phyloP scores from a whole-genome alignment of 30 jellyfish, hydroid and myxozoan genomes.

The Aurelia sp. region DNA sequence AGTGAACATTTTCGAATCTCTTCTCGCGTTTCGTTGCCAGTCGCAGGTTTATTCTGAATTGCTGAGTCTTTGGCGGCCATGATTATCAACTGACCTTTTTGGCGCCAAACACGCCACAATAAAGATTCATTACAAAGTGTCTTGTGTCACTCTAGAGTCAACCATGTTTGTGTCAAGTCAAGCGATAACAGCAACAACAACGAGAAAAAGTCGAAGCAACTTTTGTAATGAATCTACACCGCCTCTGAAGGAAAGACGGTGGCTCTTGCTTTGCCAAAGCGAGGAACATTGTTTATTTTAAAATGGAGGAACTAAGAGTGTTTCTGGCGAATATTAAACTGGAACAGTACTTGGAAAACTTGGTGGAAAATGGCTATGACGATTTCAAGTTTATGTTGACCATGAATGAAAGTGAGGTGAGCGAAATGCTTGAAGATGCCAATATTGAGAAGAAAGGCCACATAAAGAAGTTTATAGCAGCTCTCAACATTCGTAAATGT shows the following conservation, averaged over 20 bases:
- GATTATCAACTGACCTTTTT: not conserved
- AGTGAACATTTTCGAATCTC: not conserved
- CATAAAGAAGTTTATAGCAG: too few relatives aligned
- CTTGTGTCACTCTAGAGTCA: too few relatives aligned
- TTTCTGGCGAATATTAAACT: not conserved
- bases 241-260: too few relatives aligned
- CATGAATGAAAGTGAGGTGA: constrained; percentile 25
- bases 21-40: constrained; percentile 14
- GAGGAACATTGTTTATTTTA: not conserved
- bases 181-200: too few relatives aligned
- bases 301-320: not conserved
- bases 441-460: too few relatives aligned
- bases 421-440: constrained; percentile 58
- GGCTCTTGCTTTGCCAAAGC: too few relatives aligned
- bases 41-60: not conserved
- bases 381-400: constrained; percentile 33
- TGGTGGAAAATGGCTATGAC: constrained; percentile 45
- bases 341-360: constrained; percentile 22
- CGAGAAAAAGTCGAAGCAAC: too few relatives aligned
- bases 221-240: too few relatives aligned
- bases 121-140: not conserved
- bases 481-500: too few relatives aligned
- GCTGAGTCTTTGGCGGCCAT: too few relatives aligned
- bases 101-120: constrained; percentile 11
- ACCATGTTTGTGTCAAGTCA: too few relatives aligned